Percentiles rank a stretch among this genome's conserved stretches.
phyloP scores from a whole-genome alignment of 2,113 vertebrate species.

The Zootoca vivipara region DNA sequence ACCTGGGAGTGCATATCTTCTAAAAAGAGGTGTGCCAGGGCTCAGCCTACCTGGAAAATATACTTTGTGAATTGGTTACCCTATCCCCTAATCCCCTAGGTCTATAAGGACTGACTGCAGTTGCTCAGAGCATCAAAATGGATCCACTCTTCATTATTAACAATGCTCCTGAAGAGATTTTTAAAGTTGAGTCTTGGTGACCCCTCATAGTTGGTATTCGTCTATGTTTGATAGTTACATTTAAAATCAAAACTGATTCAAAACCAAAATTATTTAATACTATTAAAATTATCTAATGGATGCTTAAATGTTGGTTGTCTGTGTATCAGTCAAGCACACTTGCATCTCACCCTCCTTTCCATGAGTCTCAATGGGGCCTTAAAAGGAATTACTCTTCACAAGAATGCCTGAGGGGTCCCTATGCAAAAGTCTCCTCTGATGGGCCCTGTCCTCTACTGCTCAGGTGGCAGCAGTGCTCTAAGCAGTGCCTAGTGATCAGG shows the following conservation, averaged over 20 bases:
- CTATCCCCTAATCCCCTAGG: no score
- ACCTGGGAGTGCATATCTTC: not conserved
- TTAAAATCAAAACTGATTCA: no score
- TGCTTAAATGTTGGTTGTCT: not conserved
- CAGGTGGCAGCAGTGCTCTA: not conserved
- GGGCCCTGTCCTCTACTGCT: not conserved
- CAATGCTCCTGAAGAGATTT: no score
- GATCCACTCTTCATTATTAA: no score
- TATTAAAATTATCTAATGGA: not conserved
- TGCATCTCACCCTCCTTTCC: not conserved
- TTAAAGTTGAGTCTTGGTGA: not conserved
- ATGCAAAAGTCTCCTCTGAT: not conserved
- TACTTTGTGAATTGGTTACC: no score
- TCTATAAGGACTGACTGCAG: no score
- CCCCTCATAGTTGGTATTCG: no score
- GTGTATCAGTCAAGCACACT: not conserved
- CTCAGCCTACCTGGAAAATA: not conserved
- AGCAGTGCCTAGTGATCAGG: not conserved
- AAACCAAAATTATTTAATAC: no score
- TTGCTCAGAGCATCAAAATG: no score
- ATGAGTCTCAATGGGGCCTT: not conserved
- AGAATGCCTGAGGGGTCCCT: no score
- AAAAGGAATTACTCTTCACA: no score
- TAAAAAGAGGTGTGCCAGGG: not conserved
- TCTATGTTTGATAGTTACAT: no score